These are phyloP conservation scores for Dolichopus griseipennis DNA, from an alignment of 2,888 invertebrate species.

Conservation along the genomic window DNA sequence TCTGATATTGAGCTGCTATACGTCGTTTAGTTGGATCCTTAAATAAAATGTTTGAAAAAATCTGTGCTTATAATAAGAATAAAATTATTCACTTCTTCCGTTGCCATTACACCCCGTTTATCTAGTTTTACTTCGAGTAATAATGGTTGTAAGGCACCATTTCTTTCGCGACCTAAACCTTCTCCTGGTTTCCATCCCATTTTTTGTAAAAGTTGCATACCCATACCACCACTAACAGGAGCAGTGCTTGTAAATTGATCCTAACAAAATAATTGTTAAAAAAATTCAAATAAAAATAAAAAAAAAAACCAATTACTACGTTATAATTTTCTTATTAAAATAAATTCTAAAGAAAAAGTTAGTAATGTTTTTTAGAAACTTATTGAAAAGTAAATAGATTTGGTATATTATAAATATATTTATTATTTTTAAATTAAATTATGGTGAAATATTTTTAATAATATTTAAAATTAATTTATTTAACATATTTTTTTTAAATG, in stretches of 20 bases:
- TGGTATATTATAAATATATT: too few species aligned
- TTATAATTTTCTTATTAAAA: too few species aligned
- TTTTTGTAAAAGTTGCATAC: constrained; percentile 92
- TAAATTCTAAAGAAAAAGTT: too few species aligned
- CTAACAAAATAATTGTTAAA: constrained; percentile 44
- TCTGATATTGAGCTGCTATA: constrained; percentile 33
- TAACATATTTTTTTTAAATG: too few species aligned
- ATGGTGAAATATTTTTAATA: background rate
- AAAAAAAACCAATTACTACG: constrained; percentile 21
- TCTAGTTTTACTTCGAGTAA: constrained; percentile 92
- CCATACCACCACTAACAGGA: constrained; percentile 90
- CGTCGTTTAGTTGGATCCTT: constrained; percentile 19
- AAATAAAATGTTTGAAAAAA: background rate
- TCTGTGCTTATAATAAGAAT: too few species aligned
- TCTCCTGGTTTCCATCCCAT: constrained; percentile 99
- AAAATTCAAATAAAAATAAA: constrained; percentile 11
- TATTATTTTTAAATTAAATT: background rate
- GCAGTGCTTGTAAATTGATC: constrained; percentile 86
- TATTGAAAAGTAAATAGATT: too few species aligned
- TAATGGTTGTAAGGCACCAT: constrained; percentile 82
- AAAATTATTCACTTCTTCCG: constrained; percentile 54
- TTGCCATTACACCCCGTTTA: constrained; percentile 76
- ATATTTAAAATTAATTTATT: background rate
- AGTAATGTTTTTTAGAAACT: too few species aligned
- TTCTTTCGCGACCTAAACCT: constrained; percentile 91